Conservation (phyloP, 2,888 invertebrate genomes). For the Spodoptera littoralis region DNA sequence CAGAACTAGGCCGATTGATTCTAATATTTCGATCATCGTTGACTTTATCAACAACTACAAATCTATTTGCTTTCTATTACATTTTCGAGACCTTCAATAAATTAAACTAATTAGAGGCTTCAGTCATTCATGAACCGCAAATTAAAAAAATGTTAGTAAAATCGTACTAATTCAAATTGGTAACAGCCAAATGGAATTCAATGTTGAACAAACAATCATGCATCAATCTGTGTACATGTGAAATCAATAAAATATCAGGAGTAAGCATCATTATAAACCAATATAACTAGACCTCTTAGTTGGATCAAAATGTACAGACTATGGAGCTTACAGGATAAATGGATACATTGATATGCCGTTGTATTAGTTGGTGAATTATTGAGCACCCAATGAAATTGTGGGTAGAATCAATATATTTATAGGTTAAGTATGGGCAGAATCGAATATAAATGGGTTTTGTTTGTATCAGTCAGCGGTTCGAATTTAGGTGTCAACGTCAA, state of each 20-base stretch:
- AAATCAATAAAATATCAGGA: slow-evolving; percentile 50
- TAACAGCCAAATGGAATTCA: slow-evolving; percentile 23
- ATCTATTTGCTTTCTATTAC: no score
- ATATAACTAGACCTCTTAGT: no score
- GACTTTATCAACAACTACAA: no score
- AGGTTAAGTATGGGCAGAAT: slow-evolving; percentile 32
- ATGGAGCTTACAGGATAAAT: no score
- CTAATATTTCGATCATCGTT: not conserved
- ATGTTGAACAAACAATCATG: slow-evolving; percentile 36
- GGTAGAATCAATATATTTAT: slow-evolving; percentile 49
- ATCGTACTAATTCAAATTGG: not conserved
- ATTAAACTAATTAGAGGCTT: no score
- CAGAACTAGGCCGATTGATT: slow-evolving; percentile 8
- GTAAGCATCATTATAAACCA: slow-evolving; percentile 27
- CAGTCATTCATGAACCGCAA: no score
- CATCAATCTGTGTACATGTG: slow-evolving; percentile 28
- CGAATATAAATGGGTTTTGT: slow-evolving; percentile 30
- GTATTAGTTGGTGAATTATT: slow-evolving; percentile 55
- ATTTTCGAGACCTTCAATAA: no score
- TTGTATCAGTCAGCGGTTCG: slow-evolving; percentile 12
- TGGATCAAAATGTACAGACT: no score
- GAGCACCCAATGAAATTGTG: slow-evolving; percentile 34
- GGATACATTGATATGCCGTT: no score
- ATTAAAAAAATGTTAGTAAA: no score
- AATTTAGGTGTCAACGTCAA: slow-evolving; percentile 6